A percentile compares a stretch with the other conserved stretches of the same genome.
These are phyloP conservation scores for Pseudochaenichthys georgianus DNA, from an alignment of 2,797 vertebrate genomes.

Conservation along the genomic window DNA sequence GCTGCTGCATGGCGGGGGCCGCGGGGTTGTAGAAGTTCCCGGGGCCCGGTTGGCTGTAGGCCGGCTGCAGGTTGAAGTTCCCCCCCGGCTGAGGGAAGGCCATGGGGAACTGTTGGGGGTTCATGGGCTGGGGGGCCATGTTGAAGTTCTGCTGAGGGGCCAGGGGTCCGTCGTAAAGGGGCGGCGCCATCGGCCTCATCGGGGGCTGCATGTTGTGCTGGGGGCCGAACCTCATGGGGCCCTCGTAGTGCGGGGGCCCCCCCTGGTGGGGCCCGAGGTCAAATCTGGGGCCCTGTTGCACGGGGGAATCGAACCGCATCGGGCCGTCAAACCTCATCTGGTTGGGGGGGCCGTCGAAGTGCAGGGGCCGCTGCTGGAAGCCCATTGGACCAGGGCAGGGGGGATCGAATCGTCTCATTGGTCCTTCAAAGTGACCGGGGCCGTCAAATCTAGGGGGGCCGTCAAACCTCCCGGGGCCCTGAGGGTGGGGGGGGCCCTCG, in stretches of 20 bases:
- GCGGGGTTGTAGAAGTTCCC: slow-evolving; percentile 85
- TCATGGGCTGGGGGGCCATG: slow-evolving; percentile 86
- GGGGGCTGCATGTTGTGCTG: slow-evolving; percentile 77
- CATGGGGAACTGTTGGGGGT: slow-evolving; percentile 84
- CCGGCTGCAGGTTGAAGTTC: slow-evolving; percentile 89
- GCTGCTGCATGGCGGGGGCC: slow-evolving; percentile 81
- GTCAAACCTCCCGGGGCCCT: slow-evolving; percentile 81
- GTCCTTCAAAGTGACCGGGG: slow-evolving; percentile 88
- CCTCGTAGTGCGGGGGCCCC: slow-evolving; percentile 86
- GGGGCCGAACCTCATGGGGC: slow-evolving; percentile 72
- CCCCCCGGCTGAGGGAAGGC: slow-evolving; percentile 80
- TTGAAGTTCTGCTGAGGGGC: slow-evolving; percentile 81
- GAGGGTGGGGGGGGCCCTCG: slow-evolving; percentile 80
- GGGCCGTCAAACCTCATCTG: slow-evolving; percentile 85
- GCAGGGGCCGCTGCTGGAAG: slow-evolving; percentile 83
- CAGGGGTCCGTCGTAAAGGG: slow-evolving; percentile 74
- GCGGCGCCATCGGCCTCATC: slow-evolving; percentile 73
- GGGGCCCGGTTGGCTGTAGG: slow-evolving; percentile 88
- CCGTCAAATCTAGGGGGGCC: slow-evolving; percentile 77
- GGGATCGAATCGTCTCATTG: slow-evolving; percentile 83
- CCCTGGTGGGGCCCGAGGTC: slow-evolving; percentile 84
- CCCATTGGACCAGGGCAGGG: slow-evolving; percentile 75
- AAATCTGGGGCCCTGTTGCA: slow-evolving; percentile 82
- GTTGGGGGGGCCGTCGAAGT: slow-evolving; percentile 74
- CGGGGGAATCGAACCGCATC: slow-evolving; percentile 81